Percentiles rank a stretch among this genome's conserved stretches.
Conservation (phyloP, 2,888 invertebrate species). For the Uropetala carovei region DNA sequence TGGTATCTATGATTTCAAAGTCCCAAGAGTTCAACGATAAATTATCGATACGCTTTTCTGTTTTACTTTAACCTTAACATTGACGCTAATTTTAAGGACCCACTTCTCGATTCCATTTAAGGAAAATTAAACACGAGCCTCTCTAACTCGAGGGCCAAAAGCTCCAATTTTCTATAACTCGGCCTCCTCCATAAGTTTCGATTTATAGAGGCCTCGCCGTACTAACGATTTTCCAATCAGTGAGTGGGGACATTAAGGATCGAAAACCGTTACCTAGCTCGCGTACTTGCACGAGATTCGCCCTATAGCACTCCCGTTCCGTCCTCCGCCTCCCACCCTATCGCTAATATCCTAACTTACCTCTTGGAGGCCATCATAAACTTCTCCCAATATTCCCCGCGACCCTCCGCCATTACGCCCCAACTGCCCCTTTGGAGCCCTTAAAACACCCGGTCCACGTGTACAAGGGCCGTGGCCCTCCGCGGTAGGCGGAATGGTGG, state of each 20-base stretch:
- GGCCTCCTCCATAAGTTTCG: no score
- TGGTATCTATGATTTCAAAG: no score
- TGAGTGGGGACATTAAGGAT: background rate
- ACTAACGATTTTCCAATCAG: background rate
- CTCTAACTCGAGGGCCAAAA: no score
- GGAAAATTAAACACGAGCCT: no score
- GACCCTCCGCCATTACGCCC: slow-evolving; percentile 5
- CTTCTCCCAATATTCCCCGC: slow-evolving; percentile 35
- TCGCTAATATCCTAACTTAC: background rate
- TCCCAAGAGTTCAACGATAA: no score
- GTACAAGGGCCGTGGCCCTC: background rate
- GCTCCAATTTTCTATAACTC: no score
- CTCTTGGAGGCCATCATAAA: background rate
- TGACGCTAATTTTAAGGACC: no score
- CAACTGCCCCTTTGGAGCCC: slow-evolving; percentile 10
- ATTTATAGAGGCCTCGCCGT: no score
- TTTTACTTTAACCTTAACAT: no score
- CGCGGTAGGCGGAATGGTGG: background rate
- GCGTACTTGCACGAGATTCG: background rate
- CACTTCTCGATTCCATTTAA: no score
- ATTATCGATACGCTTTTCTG: no score
- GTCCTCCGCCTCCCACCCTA: background rate
- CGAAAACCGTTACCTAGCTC: background rate
- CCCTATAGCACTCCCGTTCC: no score
- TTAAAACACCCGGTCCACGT: slow-evolving; percentile 47